Base-by-base conservation (phyloP, 2,888 invertebrate genomes). In the Eugnorisma glareosa region DNA sequence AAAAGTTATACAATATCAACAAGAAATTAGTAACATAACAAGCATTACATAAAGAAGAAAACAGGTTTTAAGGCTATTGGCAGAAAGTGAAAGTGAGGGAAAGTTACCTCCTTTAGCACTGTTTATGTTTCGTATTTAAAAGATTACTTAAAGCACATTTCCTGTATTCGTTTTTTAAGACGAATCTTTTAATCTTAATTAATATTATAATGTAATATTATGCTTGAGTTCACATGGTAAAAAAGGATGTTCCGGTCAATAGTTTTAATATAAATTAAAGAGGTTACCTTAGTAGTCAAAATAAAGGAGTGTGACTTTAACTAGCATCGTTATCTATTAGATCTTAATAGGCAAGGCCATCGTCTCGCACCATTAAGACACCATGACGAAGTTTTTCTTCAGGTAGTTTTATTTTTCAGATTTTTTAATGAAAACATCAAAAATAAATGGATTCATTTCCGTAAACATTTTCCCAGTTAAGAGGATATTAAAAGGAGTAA, bases 41-140 rank as follows among this genome's bases (percentile, higher is more conserved):
- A 57, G 64, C 10, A 7, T 79, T 75, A 61, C 21, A 37, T 77
- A 64, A 69, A 63, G 5, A 37, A 0, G 3, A 13, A 77, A 82
- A 82, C 82, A n/a, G 35, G 79, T 80, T 82, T 69, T 43, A 43
- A 82, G 24, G 45, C 67, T 51, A n/a, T 1, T 10, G 0, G 59
- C 59, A 43, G 1, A 43, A 75, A 81, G 69, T 57, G 77, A 80
- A 82, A 77, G 79, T 63, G 15, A 43, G 57, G 5, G 63, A 61
- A 67, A 67, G 79, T 82, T 3, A 57, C 63, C 28, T 82, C 63
- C 66, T 81, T 31, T 40, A 35, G 1, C 0, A 0, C 8, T 4
- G 11, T 51, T n/a, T 43, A 37, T 48, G 10, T 13, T 13, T 45
- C 13, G 1, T 28, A 64, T 1, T 31, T 0, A 15, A 31, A 67